Evolutionary conservation across 1,140 invertebrate species (phyloP).

Genomic region (Trachymyrmex septentrionalis): DNA sequence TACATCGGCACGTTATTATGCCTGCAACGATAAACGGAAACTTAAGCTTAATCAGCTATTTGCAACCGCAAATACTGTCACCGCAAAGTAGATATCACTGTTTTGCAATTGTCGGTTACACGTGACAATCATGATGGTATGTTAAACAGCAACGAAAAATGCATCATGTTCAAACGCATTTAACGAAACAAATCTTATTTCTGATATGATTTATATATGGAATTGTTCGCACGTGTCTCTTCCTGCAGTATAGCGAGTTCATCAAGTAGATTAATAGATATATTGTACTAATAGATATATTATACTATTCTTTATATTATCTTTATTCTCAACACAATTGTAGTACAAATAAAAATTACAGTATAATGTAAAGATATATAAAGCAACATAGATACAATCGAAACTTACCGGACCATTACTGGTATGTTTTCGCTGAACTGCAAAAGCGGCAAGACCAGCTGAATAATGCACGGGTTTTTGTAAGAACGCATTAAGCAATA

Average conservation of each 20-base stretch:
- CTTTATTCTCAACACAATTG: not conserved
- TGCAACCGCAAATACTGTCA: not conserved
- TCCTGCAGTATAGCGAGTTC: not conserved
- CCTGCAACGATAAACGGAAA: not conserved
- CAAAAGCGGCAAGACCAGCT: constrained; percentile 38
- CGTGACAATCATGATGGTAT: constrained; percentile 1
- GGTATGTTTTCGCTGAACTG: constrained; percentile 3
- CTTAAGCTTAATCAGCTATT: not conserved
- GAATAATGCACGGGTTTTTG: constrained; percentile 23
- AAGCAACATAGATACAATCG: not conserved
- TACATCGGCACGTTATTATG: not conserved
- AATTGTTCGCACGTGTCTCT: not conserved
- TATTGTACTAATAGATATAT: no score
- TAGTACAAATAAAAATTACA: not conserved
- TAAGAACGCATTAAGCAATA: constrained; percentile 32
- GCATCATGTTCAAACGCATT: not conserved
- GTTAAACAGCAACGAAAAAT: constrained; percentile 11
- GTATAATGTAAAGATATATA: not conserved
- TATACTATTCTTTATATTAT: not conserved
- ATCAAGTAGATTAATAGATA: no score
- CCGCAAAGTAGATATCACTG: constrained; percentile 20
- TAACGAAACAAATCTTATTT: constrained; percentile 17
- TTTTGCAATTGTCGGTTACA: constrained; percentile 22
- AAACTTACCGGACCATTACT: constrained; percentile 24
- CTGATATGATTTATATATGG: not conserved